These are phyloP conservation scores for Onychomys leucogaster DNA, from an alignment of 2,797 vertebrate species.

Conservation along the genomic window DNA sequence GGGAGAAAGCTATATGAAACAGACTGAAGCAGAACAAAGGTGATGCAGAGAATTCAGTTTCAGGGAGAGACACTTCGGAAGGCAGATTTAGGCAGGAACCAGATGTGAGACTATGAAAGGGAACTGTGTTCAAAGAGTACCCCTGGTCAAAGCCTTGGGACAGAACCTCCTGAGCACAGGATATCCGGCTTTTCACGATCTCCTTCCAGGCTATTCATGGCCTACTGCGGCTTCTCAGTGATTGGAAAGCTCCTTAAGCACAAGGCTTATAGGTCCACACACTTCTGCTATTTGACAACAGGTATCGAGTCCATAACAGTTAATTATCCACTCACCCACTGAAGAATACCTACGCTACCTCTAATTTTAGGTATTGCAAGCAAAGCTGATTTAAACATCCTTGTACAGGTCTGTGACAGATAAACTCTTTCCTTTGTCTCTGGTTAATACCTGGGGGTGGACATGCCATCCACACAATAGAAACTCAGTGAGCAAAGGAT, in stretches of 20 bases:
- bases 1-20: slow-evolving; percentile 1
- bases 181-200: background rate
- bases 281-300: background rate
- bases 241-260: background rate
- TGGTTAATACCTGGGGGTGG: background rate
- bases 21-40: slow-evolving; percentile 1
- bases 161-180: background rate
- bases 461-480: background rate
- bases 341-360: background rate
- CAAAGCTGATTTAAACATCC: background rate
- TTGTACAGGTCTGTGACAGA: background rate
- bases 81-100: background rate
- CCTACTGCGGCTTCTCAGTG: background rate
- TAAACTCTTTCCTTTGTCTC: slow-evolving; percentile 12
- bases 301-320: background rate
- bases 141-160: background rate
- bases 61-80: background rate
- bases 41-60: background rate
- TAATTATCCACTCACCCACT: background rate
- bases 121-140: slow-evolving; percentile 16
- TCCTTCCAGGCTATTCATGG: background rate
- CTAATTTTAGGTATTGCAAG: background rate
- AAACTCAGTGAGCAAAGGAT: background rate
- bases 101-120: slow-evolving; percentile 41
- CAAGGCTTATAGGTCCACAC: background rate